Base-by-base conservation (phyloP, 2,113 vertebrate genomes). In the Casuarius casuarius region DNA sequence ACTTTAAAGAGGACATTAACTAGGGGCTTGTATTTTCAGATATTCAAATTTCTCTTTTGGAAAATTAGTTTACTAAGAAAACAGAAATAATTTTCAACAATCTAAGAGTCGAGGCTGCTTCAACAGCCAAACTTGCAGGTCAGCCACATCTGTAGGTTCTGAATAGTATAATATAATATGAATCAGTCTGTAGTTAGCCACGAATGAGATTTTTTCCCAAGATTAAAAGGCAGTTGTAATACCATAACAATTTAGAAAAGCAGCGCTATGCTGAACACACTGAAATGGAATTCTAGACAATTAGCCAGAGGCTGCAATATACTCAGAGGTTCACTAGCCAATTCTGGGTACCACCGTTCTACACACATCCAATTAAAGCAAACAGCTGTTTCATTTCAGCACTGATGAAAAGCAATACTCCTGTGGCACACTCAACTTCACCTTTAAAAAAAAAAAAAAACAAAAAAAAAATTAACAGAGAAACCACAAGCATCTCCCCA, bases 341-440 rank as follows among this genome's bases (percentile, higher is more conserved):
- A 61, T 90, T 86, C 79, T 74, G 49, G 38, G 28, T 83, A 87
- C 12, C 3, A 2, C 51, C 0, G 0, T 48, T 76, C 0, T 0
- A 90, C 48, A 76, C 10, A 21, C 5, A 75, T 25, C 20, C 78
- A 82, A 76, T 84, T 73, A 89, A 18, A 80, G 40, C 33, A 71
- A 92, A 92, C 66, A 93, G 74, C 62, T 79, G 86, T 81, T 94
- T 87, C 59, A 48, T 84, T 89, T 92, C 84, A 89, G 73, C 61
- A 44, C 49, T 51, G 40, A 87, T 62, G 51, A 89, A 80, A 84
- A 87, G 67, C 61, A 65, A 44, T 49, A 59, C 38, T 84, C 51
- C 59, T 48, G 49, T 21, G 38, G 38, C 77, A 67, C 51, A 46
- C 58, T 48, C 52, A 65, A 42, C 33, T 51, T 87, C 48, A 84